A percentile compares a stretch with the other conserved stretches of the same genome.
Conservation (phyloP, 2,888 invertebrate species). For the Andricus quercusramuli region DNA sequence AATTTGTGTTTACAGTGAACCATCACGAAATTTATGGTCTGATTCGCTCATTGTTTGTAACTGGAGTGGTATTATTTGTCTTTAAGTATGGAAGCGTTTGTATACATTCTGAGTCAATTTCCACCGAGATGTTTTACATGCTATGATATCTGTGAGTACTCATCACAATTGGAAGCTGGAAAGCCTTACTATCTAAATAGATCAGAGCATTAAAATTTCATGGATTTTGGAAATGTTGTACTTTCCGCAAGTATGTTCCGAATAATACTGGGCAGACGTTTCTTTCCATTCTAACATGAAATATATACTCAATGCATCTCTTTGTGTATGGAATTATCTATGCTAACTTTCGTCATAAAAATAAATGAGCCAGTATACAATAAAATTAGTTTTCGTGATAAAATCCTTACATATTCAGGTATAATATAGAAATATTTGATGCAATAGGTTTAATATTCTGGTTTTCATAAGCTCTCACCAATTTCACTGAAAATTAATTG, state of each 20-base stretch:
- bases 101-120: no score
- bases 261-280: background rate
- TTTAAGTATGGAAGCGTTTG: background rate
- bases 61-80: background rate
- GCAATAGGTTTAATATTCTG: no score
- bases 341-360: background rate
- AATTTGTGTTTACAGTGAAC: slow-evolving; percentile 4
- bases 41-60: background rate
- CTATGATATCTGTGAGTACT: background rate
- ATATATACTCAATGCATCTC: background rate
- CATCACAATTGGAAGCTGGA: background rate
- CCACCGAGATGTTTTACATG: no score
- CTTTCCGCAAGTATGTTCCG: background rate
- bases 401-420: no score
- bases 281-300: background rate
- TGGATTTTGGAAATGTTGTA: background rate
- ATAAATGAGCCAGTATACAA: background rate
- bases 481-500: slow-evolving; percentile 4
- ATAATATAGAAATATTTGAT: no score
- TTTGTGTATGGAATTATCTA: background rate
- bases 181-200: background rate
- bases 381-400: no score
- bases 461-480: background rate
- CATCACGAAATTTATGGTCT: background rate
- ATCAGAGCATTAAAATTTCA: background rate